Evolutionary conservation across 2,888 invertebrate species (phyloP).

Genomic region (Tortrix viridana): DNA sequence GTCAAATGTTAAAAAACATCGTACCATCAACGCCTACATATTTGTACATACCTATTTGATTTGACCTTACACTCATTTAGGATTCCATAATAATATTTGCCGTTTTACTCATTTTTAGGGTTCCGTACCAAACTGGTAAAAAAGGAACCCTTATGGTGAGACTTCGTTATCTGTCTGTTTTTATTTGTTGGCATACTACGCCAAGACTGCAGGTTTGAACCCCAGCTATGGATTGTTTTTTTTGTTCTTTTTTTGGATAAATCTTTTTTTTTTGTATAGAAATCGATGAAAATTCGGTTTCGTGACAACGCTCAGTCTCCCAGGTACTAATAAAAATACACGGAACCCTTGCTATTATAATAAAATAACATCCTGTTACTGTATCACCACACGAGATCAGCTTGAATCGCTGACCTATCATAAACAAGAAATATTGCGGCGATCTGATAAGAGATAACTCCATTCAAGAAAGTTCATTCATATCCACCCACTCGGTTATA

Average conservation of each 20-base stretch:
- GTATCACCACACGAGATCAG: conserved; percentile 29
- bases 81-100: not conserved
- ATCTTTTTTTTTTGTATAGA: too few species aligned
- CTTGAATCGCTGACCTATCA: conserved; percentile 30
- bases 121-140: too few species aligned
- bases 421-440: conserved; percentile 30
- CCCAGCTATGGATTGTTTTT: too few species aligned
- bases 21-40: not conserved
- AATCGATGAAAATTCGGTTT: too few species aligned
- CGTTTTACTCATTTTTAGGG: not conserved
- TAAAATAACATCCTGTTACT: conserved; percentile 27
- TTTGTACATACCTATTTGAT: too few species aligned
- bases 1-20: too few species aligned
- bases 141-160: too few species aligned
- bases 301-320: too few species aligned
- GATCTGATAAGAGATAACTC: conserved; percentile 30
- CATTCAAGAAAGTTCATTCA: conserved; percentile 32
- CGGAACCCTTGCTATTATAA: conserved; percentile 8
- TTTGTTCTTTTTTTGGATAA: too few species aligned
- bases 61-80: not conserved
- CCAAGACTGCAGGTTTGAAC: too few species aligned
- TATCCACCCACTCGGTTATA: conserved; percentile 12
- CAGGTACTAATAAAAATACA: not conserved
- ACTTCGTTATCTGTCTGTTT: too few species aligned
- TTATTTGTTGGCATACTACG: too few species aligned